phyloP scores from a whole-genome alignment of 2,113 vertebrate species.

The Gallinago undulata region DNA sequence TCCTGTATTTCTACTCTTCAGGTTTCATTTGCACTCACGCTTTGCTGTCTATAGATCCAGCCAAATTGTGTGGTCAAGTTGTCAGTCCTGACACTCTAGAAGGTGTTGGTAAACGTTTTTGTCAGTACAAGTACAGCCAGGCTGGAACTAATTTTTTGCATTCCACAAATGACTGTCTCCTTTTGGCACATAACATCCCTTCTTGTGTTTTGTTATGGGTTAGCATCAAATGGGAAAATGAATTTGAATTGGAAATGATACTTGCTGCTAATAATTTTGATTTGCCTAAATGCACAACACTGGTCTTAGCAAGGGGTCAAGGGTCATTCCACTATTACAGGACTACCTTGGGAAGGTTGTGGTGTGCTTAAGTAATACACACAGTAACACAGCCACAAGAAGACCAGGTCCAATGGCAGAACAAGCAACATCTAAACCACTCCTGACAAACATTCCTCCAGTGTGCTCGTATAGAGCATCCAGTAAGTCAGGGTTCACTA shows the following conservation, averaged over 20 bases:
- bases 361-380: neutral
- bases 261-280: neutral
- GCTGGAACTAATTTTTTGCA: neutral
- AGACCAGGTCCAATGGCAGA: neutral
- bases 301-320: neutral
- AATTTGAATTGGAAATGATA: neutral
- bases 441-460: neutral
- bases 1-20: neutral
- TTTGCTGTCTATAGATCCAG: neutral
- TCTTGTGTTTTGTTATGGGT: neutral
- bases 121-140: neutral
- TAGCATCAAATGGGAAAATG: neutral
- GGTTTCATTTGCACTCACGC: neutral
- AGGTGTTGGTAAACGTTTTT: neutral
- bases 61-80: neutral
- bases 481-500: neutral
- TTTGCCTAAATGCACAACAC: neutral
- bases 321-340: neutral
- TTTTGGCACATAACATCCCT: neutral
- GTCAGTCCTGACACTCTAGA: neutral
- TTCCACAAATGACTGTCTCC: neutral
- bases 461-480: accelerated
- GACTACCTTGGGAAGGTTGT: neutral
- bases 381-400: neutral
- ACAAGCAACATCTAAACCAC: neutral